A percentile compares a stretch with the other conserved stretches of the same genome.
phyloP scores from a whole-genome alignment of 1,140 invertebrate genomes.

The Geopemphigus sp. region DNA sequence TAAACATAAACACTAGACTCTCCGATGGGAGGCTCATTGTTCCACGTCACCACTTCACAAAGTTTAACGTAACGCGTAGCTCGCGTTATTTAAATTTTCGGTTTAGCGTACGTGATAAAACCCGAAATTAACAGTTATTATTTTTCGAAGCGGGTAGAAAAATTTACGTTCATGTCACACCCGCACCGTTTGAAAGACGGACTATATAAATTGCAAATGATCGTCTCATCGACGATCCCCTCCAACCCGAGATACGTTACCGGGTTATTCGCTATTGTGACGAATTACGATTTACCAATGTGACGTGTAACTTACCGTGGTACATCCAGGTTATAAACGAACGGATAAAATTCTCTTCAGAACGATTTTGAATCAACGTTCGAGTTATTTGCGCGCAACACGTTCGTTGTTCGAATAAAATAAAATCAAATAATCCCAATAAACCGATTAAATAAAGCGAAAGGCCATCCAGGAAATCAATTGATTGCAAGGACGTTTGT shows the following conservation, averaged over 20 bases:
- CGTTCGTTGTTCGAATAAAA: no score
- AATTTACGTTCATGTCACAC: background rate
- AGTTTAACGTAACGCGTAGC: background rate
- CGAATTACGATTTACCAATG: no score
- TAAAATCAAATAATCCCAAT: no score
- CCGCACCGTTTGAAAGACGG: background rate
- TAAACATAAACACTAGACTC: background rate
- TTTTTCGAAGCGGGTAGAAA: background rate
- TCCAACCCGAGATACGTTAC: background rate
- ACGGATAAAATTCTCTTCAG: no score
- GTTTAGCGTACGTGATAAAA: slow-evolving; percentile 33
- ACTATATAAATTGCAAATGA: background rate
- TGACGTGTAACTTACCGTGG: no score
- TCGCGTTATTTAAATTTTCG: slow-evolving; percentile 24
- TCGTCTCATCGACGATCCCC: background rate
- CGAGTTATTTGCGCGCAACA: no score
- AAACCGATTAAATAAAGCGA: no score
- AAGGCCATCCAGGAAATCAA: no score
- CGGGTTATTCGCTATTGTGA: background rate
- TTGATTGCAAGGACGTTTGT: no score
- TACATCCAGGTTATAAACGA: no score
- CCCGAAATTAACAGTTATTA: slow-evolving; percentile 20
- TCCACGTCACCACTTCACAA: background rate
- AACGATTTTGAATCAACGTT: no score
- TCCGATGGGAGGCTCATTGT: background rate